Evolutionary conservation across 2,888 invertebrate species (phyloP).

Genomic region (Zygothrica quintamaculata): DNA sequence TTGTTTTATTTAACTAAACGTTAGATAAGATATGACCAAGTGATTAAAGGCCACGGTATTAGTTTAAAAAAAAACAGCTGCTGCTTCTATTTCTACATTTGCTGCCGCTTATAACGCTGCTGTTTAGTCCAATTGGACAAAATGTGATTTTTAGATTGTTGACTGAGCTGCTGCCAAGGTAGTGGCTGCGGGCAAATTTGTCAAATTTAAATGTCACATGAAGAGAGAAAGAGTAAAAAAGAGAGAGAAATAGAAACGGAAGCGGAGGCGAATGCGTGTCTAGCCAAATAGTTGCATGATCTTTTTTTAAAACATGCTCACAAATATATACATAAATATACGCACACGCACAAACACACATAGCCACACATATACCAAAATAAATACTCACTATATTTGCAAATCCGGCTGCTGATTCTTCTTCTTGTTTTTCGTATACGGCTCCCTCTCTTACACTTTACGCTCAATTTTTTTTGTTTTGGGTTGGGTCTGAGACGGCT

Average conservation of each 20-base stretch:
- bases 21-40: conserved; percentile 54
- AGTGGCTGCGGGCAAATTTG: conserved; percentile 40
- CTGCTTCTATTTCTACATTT: conserved; percentile 12
- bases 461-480: conserved; percentile 69
- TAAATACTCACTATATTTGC: conserved; percentile 72
- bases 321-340: conserved; percentile 33
- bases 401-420: conserved; percentile 67
- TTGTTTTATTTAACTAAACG: conserved; percentile 15
- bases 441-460: conserved; percentile 51
- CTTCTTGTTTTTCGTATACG: conserved; percentile 40
- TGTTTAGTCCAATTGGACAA: conserved; percentile 38
- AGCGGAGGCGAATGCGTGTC: conserved; percentile 62
- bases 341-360: conserved; percentile 30
- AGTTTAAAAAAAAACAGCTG: conserved; percentile 41
- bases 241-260: conserved; percentile 43
- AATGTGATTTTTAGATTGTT: conserved; percentile 26
- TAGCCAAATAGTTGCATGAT: conserved; percentile 65
- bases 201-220: conserved; percentile 68
- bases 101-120: conserved; percentile 19
- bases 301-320: conserved; percentile 69
- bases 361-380: conserved; percentile 24
- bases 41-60: conserved; percentile 35
- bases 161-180: conserved; percentile 41
- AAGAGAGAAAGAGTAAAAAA: conserved; percentile 26
- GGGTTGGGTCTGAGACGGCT: conserved; percentile 66